These are phyloP conservation scores for Apis florea DNA, from an alignment of 1,140 invertebrate genomes.

Conservation along the genomic window DNA sequence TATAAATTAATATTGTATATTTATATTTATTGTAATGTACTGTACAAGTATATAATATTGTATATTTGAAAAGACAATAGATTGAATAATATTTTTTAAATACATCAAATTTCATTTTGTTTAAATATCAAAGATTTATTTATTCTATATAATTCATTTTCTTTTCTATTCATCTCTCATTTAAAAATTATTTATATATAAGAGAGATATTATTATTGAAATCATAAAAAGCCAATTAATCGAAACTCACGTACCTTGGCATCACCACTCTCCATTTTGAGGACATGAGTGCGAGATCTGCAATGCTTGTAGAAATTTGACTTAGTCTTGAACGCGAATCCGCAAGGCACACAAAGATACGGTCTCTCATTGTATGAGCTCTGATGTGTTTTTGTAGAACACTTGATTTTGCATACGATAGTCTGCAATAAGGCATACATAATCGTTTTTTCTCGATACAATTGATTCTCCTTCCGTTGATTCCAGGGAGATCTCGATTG, in stretches of 20 bases:
- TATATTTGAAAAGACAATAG: too few relatives aligned
- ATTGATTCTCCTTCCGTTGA: conserved; percentile 64
- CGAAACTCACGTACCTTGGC: conserved; percentile 66
- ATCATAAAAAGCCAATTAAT: too few relatives aligned
- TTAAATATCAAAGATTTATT: too few relatives aligned
- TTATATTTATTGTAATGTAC: too few relatives aligned
- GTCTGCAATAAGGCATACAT: conserved; percentile 94
- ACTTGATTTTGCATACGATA: conserved; percentile 95
- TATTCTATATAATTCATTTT: too few relatives aligned
- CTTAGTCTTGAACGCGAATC: conserved; percentile 96
- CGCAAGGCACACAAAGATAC: conserved; percentile 93
- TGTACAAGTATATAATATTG: too few relatives aligned
- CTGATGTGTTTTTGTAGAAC: conserved; percentile 96
- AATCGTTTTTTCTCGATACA: conserved; percentile 78
- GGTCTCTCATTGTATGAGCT: conserved; percentile 95
- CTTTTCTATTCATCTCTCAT: too few relatives aligned
- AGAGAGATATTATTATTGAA: not conserved
- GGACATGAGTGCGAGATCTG: conserved; percentile 89
- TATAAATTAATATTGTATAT: too few relatives aligned
- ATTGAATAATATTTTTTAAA: too few relatives aligned
- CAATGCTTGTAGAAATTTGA: conserved; percentile 96
- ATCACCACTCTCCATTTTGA: conserved; percentile 84
- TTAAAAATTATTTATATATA: too few relatives aligned
- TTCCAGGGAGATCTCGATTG: conserved; percentile 56
- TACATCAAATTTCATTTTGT: too few relatives aligned